Evolutionary conservation across 2,113 vertebrate genomes (phyloP).

Genomic region (Scomber scombrus): DNA sequence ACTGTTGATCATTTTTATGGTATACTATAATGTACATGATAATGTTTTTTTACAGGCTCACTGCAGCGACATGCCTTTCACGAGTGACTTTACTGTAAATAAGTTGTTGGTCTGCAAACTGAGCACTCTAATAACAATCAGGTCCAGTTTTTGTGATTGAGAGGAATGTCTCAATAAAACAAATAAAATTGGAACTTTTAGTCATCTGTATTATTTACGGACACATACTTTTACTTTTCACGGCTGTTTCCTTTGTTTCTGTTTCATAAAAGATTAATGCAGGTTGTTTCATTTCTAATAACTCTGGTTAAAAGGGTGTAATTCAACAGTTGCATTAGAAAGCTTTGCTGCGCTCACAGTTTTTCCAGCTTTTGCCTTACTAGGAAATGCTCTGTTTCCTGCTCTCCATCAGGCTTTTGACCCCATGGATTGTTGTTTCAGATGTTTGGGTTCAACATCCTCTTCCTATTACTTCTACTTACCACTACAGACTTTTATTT

Average conservation of each 20-base stretch:
- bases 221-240: too few relatives aligned
- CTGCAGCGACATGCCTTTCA: constrained; percentile 65
- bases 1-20: constrained; percentile 74
- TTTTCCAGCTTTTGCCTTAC: background rate
- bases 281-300: background rate
- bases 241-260: background rate
- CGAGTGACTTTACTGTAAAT: constrained; percentile 76
- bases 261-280: too few relatives aligned
- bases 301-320: background rate
- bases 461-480: background rate
- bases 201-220: background rate
- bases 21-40: constrained; percentile 60
- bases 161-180: constrained; percentile 73
- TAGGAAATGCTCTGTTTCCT: constrained; percentile 33
- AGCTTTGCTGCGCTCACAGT: background rate
- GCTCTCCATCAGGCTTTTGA: constrained; percentile 5
- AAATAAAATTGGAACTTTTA: constrained; percentile 11
- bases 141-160: constrained; percentile 73
- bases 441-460: background rate
- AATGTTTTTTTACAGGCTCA: constrained; percentile 74
- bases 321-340: background rate
- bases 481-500: too few relatives aligned
- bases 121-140: constrained; percentile 69
- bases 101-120: constrained; percentile 59
- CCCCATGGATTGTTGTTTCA: constrained; percentile 14